A percentile compares a stretch with the other conserved stretches of the same genome.
phyloP scores from a whole-genome alignment of 2,797 vertebrate genomes.

The Cyclura pinguis region DNA sequence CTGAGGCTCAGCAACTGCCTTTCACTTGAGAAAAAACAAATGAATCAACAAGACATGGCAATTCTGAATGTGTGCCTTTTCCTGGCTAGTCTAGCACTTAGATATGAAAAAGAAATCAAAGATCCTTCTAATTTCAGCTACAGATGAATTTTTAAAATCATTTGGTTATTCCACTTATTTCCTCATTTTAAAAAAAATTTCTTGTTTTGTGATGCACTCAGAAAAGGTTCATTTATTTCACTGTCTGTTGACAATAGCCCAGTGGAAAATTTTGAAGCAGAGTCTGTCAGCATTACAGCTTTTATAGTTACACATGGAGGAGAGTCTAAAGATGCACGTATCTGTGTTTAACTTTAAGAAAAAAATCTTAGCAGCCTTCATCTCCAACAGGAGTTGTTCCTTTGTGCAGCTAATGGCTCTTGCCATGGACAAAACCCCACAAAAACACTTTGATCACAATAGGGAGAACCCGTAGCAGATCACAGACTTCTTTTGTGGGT shows the following conservation, averaged over 20 bases:
- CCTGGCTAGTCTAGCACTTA: neutral
- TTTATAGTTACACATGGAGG: too few relatives aligned
- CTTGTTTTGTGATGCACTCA: neutral
- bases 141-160: neutral
- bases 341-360: too few relatives aligned
- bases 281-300: too few relatives aligned
- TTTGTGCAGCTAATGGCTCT: too few relatives aligned
- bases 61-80: neutral
- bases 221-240: neutral
- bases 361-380: too few relatives aligned
- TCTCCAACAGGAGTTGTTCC: too few relatives aligned
- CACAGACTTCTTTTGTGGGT: too few relatives aligned
- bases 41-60: neutral
- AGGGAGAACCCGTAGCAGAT: too few relatives aligned
- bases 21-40: neutral
- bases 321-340: too few relatives aligned
- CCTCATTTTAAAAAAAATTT: neutral
- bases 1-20: neutral
- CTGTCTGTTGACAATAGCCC: neutral
- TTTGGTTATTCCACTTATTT: neutral
- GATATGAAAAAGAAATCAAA: neutral
- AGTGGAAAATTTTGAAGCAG: too few relatives aligned
- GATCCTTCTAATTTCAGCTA: neutral
- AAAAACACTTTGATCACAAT: too few relatives aligned
- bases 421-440: too few relatives aligned